These are phyloP conservation scores for Bombus pyrosoma DNA, from an alignment of 1,140 invertebrate genomes.

Conservation along the genomic window DNA sequence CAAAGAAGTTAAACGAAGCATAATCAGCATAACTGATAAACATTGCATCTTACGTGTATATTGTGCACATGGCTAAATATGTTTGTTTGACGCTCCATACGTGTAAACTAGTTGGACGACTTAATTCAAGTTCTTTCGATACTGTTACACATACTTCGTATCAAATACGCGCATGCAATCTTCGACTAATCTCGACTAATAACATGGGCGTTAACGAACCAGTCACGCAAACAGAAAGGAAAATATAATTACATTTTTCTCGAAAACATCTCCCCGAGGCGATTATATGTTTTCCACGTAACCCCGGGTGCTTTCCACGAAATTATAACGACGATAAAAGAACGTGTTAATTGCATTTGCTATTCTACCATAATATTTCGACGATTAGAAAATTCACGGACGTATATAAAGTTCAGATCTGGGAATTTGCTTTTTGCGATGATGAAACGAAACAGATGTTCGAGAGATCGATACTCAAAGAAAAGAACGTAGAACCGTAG, in stretches of 20 bases:
- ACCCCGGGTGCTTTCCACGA: background rate
- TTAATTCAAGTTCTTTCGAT: background rate
- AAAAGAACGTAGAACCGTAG: background rate
- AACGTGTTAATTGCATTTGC: constrained; percentile 27
- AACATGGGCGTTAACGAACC: background rate
- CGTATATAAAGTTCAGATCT: constrained; percentile 16
- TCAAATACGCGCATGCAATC: background rate
- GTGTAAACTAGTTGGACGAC: background rate
- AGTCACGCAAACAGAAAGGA: background rate
- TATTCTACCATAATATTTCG: background rate
- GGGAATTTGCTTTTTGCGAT: constrained; percentile 5
- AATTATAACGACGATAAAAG: background rate
- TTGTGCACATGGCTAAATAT: background rate
- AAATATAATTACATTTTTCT: background rate
- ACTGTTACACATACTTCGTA: background rate
- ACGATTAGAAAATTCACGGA: constrained; percentile 9
- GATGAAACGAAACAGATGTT: constrained; percentile 9
- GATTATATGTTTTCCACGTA: background rate
- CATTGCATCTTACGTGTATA: background rate
- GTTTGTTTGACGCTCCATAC: background rate
- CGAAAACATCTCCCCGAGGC: background rate
- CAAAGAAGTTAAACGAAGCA: background rate
- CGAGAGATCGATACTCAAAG: constrained; percentile 1
- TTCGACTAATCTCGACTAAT: background rate
- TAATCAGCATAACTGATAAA: background rate